Conservation (phyloP, 2,797 vertebrate species). For the Falco cherrug region DNA sequence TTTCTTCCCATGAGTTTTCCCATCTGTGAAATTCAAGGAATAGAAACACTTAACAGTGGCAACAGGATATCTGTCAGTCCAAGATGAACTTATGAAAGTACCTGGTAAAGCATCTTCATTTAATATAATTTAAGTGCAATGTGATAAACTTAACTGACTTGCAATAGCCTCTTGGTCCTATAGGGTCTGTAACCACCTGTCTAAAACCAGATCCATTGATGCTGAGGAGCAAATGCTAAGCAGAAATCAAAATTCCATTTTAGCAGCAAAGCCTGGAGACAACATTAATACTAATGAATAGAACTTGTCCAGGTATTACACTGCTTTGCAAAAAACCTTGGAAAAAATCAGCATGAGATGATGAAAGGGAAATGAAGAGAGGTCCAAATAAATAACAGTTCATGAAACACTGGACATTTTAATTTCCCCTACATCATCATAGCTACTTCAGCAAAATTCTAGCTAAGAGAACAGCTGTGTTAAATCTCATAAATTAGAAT, state of each 20-base stretch:
- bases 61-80: neutral
- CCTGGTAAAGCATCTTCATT: neutral
- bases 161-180: neutral
- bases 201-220: neutral
- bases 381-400: neutral
- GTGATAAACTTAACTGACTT: neutral
- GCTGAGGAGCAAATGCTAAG: neutral
- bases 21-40: neutral
- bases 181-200: neutral
- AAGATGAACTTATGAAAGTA: neutral
- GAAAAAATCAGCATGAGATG: neutral
- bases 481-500: neutral
- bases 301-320: neutral
- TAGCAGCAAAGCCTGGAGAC: neutral
- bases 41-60: neutral
- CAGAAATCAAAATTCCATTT: neutral
- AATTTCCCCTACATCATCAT: neutral
- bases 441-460: neutral
- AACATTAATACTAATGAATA: neutral
- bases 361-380: neutral
- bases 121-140: neutral
- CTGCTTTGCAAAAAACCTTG: neutral
- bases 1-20: neutral
- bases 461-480: neutral
- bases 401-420: neutral